These are phyloP conservation scores for Daboia siamensis DNA, from an alignment of 2,113 vertebrate species.

Conservation along the genomic window DNA sequence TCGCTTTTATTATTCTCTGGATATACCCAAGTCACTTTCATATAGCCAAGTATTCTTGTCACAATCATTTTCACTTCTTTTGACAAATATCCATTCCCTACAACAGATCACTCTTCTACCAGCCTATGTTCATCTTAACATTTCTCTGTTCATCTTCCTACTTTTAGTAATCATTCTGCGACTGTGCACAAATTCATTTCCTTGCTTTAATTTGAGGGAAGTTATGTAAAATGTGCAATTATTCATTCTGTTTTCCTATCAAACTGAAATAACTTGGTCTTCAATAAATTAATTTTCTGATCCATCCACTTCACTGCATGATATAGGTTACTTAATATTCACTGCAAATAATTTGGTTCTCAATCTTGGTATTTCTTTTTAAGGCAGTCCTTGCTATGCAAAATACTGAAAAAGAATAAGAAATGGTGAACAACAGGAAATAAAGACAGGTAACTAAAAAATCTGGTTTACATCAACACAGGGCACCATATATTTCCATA, in stretches of 20 bases:
- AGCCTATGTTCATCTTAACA: neutral
- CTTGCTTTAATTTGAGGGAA: neutral
- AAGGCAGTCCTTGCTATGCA: too few relatives aligned
- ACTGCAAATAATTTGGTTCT: neutral
- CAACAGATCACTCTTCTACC: neutral
- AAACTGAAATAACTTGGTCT: neutral
- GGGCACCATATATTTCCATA: too few relatives aligned
- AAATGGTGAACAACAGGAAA: too few relatives aligned
- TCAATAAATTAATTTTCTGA: neutral
- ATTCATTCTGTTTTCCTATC: neutral
- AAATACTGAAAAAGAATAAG: too few relatives aligned
- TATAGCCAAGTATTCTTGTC: neutral
- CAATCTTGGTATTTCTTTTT: neutral
- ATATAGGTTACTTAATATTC: neutral
- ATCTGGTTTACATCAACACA: too few relatives aligned
- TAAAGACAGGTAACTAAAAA: too few relatives aligned
- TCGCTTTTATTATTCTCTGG: neutral
- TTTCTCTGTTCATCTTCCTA: neutral
- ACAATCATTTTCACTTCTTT: neutral
- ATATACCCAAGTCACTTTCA: neutral
- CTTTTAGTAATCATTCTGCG: neutral
- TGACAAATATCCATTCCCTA: neutral
- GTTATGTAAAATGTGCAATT: neutral
- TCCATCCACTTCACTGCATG: neutral
- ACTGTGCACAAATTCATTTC: neutral